These are phyloP conservation scores for Heliornis fulica DNA, from an alignment of 2,113 vertebrate species.

Conservation along the genomic window DNA sequence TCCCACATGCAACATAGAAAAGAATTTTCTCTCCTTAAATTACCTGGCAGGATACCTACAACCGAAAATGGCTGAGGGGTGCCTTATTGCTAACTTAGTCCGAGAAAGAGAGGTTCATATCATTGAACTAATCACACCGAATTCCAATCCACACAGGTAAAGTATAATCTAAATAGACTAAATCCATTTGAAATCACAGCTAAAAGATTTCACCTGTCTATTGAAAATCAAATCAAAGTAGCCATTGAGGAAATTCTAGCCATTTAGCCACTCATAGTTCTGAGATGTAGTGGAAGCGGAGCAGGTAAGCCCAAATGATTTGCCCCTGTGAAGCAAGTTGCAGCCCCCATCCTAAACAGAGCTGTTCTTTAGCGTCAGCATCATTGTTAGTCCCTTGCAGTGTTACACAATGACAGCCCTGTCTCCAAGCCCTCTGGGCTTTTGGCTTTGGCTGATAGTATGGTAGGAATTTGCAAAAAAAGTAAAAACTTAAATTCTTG, in stretches of 20 bases:
- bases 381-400: background rate
- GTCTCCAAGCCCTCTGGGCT: background rate
- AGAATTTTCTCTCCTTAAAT: conserved; percentile 94
- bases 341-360: background rate
- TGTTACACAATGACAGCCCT: background rate
- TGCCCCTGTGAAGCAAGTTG: background rate
- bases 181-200: background rate
- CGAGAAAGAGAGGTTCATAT: conserved; percentile 88
- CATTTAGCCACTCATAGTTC: background rate
- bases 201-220: background rate
- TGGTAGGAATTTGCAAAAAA: background rate
- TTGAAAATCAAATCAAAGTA: background rate
- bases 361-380: background rate
- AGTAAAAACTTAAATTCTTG: background rate
- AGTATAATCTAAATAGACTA: background rate
- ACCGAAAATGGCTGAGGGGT: conserved; percentile 86
- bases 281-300: background rate
- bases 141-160: conserved; percentile 91
- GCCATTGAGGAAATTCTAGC: background rate
- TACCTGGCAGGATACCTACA: conserved; percentile 92
- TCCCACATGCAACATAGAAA: conserved; percentile 87
- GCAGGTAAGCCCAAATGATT: background rate
- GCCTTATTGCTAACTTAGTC: conserved; percentile 77
- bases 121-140: conserved; percentile 91
- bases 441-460: background rate